These are phyloP conservation scores for Leucoptera coffeella DNA, from an alignment of 2,888 invertebrate genomes.

Conservation along the genomic window DNA sequence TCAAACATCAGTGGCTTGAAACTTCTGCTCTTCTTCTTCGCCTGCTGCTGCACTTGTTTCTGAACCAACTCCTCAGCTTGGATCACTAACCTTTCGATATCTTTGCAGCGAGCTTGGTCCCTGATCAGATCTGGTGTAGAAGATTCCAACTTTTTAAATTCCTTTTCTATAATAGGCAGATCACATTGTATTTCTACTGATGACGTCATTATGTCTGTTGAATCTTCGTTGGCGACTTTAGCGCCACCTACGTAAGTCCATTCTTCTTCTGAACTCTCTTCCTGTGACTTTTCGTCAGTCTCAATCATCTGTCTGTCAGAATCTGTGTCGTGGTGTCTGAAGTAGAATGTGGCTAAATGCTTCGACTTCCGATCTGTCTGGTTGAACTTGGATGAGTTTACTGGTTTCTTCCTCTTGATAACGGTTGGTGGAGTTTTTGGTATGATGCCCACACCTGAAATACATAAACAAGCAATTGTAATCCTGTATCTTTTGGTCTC, in stretches of 20 bases:
- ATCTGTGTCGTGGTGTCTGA: constrained; percentile 81
- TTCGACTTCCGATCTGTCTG: constrained; percentile 73
- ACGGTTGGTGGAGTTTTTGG: constrained; percentile 36
- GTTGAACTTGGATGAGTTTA: constrained; percentile 57
- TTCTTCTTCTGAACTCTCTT: constrained; percentile 48
- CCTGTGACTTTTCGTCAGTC: constrained; percentile 38
- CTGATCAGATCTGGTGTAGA: constrained; percentile 40
- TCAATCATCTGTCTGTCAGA: constrained; percentile 64
- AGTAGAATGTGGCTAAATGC: constrained; percentile 80
- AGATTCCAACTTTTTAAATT: constrained; percentile 19
- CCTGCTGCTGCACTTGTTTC: constrained; percentile 40
- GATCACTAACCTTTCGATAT: constrained; percentile 69
- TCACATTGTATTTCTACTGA: constrained; percentile 45
- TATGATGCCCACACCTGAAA: constrained; percentile 19
- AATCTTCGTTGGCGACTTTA: constrained; percentile 36
- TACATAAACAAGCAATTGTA: too few relatives aligned
- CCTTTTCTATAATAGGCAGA: constrained; percentile 24
- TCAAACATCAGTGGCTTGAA: constrained; percentile 50
- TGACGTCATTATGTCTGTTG: constrained; percentile 45
- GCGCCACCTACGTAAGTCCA: constrained; percentile 60
- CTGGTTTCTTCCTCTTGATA: constrained; percentile 44
- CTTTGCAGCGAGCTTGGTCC: constrained; percentile 47
- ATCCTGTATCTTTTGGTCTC: too few relatives aligned
- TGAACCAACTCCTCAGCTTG: constrained; percentile 76
- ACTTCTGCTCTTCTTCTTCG: constrained; percentile 37